Conservation (phyloP, 1,140 invertebrate genomes). For the Stegodyphus dumicola region DNA sequence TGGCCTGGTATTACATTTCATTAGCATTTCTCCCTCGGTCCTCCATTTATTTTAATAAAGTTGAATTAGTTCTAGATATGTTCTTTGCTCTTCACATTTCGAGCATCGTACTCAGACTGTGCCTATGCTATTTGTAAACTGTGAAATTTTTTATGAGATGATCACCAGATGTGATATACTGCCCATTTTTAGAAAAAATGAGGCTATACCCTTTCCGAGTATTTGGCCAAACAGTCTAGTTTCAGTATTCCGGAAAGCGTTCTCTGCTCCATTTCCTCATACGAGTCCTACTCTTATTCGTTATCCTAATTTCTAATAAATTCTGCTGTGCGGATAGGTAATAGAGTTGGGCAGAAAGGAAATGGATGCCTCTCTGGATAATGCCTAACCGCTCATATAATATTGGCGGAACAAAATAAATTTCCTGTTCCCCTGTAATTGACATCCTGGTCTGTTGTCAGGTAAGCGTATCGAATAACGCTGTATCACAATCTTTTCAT, state of each 20-base stretch:
- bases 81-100: too few relatives aligned
- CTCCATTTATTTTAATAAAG: too few relatives aligned
- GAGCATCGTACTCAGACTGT: too few relatives aligned
- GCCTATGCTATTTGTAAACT: too few relatives aligned
- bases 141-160: too few relatives aligned
- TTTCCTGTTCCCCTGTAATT: conserved; percentile 56
- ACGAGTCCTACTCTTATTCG: conserved; percentile 1
- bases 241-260: conserved; percentile 25
- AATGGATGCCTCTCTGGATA: conserved; percentile 36
- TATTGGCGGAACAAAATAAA: conserved; percentile 61
- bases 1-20: too few relatives aligned
- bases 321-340: conserved; percentile 7
- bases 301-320: conserved; percentile 40
- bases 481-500: conserved; percentile 56
- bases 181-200: background rate
- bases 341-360: conserved; percentile 10
- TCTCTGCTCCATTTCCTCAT: conserved; percentile 5
- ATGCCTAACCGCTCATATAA: conserved; percentile 29
- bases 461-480: conserved; percentile 54
- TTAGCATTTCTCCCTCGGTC: too few relatives aligned
- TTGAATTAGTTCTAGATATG: too few relatives aligned
- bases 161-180: too few relatives aligned
- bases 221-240: background rate
- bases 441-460: conserved; percentile 58
- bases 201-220: conserved; percentile 25